Evolutionary conservation across 2,888 invertebrate genomes (phyloP).

Genomic region (Tanypteryx hageni): DNA sequence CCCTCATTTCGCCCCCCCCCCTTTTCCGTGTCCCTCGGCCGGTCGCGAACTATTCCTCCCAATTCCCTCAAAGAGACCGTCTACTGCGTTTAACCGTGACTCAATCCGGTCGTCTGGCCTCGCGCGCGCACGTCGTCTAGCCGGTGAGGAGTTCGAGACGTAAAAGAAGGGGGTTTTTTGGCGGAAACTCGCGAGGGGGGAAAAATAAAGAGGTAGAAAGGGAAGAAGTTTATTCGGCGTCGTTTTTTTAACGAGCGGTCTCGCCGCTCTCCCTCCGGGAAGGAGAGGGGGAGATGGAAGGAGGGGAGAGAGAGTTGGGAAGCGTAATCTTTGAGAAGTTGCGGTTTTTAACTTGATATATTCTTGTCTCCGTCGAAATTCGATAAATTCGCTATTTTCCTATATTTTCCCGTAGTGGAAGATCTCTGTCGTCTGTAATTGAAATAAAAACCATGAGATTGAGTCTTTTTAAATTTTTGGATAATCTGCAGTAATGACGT

Average conservation of each 20-base stretch:
- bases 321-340: background rate
- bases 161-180: background rate
- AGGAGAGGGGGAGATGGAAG: background rate
- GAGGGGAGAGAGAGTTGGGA: background rate
- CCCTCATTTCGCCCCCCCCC: background rate
- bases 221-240: background rate
- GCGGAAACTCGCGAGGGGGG: background rate
- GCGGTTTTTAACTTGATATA: background rate
- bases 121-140: background rate
- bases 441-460: too few species aligned
- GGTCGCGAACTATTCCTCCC: background rate
- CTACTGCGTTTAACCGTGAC: background rate
- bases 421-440: too few species aligned
- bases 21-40: background rate
- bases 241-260: background rate
- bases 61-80: background rate
- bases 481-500: too few species aligned
- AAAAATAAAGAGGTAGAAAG: background rate
- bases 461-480: too few species aligned
- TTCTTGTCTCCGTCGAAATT: too few species aligned
- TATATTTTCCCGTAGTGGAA: too few species aligned
- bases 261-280: background rate
- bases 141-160: conserved; percentile 6
- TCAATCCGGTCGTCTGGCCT: background rate
- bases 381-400: too few species aligned